Evolutionary conservation across 2,888 invertebrate species (phyloP).

Genomic region (Lasioglossum marginatum): DNA sequence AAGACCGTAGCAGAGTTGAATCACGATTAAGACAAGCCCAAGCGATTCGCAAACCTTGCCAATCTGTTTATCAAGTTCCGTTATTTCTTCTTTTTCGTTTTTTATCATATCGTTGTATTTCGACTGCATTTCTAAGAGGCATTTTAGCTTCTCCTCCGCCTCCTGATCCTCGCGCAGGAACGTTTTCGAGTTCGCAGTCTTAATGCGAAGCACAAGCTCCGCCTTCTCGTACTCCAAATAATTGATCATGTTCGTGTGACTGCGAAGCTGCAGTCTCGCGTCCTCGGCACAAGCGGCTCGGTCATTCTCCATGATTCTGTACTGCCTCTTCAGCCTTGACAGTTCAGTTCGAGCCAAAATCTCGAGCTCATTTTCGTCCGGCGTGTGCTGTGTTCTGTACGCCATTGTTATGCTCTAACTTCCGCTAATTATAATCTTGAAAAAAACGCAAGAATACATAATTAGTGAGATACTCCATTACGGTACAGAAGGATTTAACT

Average conservation of each 20-base stretch:
- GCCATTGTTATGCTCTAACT: conserved; percentile 74
- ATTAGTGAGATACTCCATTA: neutral
- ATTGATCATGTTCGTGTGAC: conserved; percentile 88
- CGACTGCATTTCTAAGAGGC: conserved; percentile 86
- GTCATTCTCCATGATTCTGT: conserved; percentile 93
- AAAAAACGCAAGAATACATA: neutral
- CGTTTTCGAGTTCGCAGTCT: conserved; percentile 86
- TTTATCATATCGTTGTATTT: conserved; percentile 85
- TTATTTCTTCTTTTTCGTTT: conserved; percentile 85
- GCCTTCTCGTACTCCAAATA: conserved; percentile 88
- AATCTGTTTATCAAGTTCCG: conserved; percentile 86
- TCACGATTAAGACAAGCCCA: neutral
- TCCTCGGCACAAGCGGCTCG: conserved; percentile 89
- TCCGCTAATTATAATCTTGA: conserved; percentile 7
- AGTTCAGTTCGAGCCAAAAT: conserved; percentile 92
- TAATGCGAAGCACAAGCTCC: conserved; percentile 88
- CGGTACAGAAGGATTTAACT: neutral
- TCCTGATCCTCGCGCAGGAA: conserved; percentile 86
- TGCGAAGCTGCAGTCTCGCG: conserved; percentile 88
- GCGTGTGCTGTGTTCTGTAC: conserved; percentile 80
- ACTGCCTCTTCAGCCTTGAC: conserved; percentile 91
- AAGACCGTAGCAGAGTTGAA: neutral
- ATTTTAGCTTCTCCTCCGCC: conserved; percentile 86
- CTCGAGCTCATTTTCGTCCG: conserved; percentile 90
- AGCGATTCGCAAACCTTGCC: conserved; percentile 83